Base-by-base conservation (phyloP, 2,797 vertebrate species). In the Caiman crocodilus region DNA sequence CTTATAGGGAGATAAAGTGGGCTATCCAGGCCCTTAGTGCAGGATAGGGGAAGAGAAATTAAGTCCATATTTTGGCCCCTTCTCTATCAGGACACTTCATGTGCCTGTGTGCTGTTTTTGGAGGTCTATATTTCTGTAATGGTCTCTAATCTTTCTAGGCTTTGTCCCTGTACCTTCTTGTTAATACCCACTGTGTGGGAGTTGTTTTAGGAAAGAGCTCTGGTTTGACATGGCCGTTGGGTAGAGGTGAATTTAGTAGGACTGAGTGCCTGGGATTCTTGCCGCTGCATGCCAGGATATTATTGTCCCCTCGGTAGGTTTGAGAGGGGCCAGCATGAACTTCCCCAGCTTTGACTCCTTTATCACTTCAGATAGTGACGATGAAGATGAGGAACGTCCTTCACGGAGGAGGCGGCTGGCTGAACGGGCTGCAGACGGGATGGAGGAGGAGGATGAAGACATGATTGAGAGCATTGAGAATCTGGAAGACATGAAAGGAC, bases 381-480 rank as follows among this genome's bases (percentile, higher is more conserved):
- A 99, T 4, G 99, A 99, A 84, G 99, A 99, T 0, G 99, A 99
- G 5, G 99, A 99, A 23, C 99, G 99, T 0, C 99, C 99, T 0
- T 97, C 98, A 0, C 98, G 99, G 20, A 98, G 99, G 76, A 98
- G 99, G 50, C 98, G 99, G 1, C 87, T 99, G 84, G 99, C 98
- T 0, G 99, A 99, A 95, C 98, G 98, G 0, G 99, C 99, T 3
- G 99, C 99, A 0, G 99, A 99, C 5, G 99, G 99, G 0, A 71
- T 96, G 0, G 97, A 97, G 11, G 97, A 97, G 2, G 99, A 99
- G 0, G 99, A 99, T 1, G 99, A 99, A 76, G 99, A 99, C 80
- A 99, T 99, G 99, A 99, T 99, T 0, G 99, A 99, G 97, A 99
- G 99, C 97, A 99, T 99, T 1, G 99, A 99, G 96, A 99, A 99